Base-by-base conservation (phyloP, 2,888 invertebrate species). In the Thelaira solivaga region DNA sequence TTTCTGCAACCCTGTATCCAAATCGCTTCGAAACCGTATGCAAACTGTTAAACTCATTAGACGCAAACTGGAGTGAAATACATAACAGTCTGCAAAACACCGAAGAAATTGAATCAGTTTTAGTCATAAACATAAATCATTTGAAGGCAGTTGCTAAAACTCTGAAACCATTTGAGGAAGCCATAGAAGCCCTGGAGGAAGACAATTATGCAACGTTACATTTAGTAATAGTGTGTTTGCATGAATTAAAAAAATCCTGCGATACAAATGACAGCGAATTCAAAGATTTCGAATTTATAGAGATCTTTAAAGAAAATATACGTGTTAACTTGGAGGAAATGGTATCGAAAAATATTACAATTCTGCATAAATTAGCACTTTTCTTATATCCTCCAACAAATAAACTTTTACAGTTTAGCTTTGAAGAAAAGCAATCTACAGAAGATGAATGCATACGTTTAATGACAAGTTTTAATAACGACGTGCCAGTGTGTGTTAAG, bases 211-310 rank as follows among this genome's bases (percentile, higher is more conserved):
- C 45, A 13, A 61, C 45, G 2, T 36, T 64, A 4, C 64, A 64
- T 64, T 49, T 64, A 36, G 49, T 64, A 8, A n/a, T 64, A 10
- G 36, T 64, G 7, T 49, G 26, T 49, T 47, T 61, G 34, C 61
- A 61, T 10, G 61, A 61, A 22, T 2, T 61, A 5, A 61, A 47
- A 34, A 61, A 45, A n/a, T 47, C 34, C 0, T 61, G 61, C 5
- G 20, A 34, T 13, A 45, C 61, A 45, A 13, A 20, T 22, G 22
- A 36, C 16, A 24, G 11, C 8, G 47, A 62, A 18, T 49, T 34
- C 3, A 47, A 18, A 26, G 51, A 65, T 29, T 51, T 65, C 7
- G 29, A 29, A 8, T 51, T 39, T 2, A 51, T 65, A 41, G 39
- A 51, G 51, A 24, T n/a, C 1, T 29, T 65, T n/a, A 65, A 65